Base-by-base conservation (phyloP, 2,797 vertebrate genomes). In the Myotis pilosus region DNA sequence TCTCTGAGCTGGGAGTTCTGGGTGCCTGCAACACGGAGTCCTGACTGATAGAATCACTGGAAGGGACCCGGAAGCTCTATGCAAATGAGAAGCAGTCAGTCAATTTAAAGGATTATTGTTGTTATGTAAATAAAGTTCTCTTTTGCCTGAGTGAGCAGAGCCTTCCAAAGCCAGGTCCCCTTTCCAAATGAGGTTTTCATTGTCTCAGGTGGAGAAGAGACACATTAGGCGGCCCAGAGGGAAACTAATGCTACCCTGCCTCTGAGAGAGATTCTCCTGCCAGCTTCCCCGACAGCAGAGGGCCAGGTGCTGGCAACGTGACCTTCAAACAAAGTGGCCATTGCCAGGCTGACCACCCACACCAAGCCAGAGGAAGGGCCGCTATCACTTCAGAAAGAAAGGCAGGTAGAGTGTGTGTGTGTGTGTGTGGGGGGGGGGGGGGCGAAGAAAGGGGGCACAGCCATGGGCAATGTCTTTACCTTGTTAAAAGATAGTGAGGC, bases 131-230 rank as follows among this genome's bases (percentile, higher is more conserved):
- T 82, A 86, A 62, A 91, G 13, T 51, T 90, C 69, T 81, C 16
- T 80, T 93, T 86, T 80, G 47, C 94, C 38, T 71, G 83, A 55
- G n/a, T 62, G 68, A 94, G 68, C 75, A 79, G 69, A 78, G 62
- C 1, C 57, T 44, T 87, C 7, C 10, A 25, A 41, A 78, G 60
- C 57, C 57, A 66, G 41, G 57, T 55, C 33, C 41, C 33, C 25
- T 94, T 93, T 90, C 78, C 92, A 95, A 87, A 82, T 30, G 53
- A 51, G 30, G 13, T 88, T 93, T 96, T 57, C 47, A 71, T 94
- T 41, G 80, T 91, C 36, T 92, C 57, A 47, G 85, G 51, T 17
- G 12, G 69, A 80, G 53, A 68, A 80, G 47, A 94, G 60, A 30
- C 20, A 3, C 22, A 20, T 72, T 28, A 83, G 82, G 33, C 1